These are phyloP conservation scores for Maconellicoccus hirsutus DNA, from an alignment of 1,140 invertebrate species.

Conservation along the genomic window DNA sequence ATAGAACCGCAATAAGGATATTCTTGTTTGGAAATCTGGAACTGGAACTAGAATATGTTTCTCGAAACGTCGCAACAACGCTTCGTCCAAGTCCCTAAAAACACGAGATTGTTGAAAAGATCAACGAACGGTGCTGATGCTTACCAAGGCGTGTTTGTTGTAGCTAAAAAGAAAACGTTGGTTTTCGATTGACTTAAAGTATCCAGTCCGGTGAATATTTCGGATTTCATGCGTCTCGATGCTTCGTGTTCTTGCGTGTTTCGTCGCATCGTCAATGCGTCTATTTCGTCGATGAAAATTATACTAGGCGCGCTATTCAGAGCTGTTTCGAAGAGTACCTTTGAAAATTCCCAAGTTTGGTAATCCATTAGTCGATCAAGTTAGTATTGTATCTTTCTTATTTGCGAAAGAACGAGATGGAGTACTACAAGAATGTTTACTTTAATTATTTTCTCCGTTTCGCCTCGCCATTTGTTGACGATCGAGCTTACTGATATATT, in stretches of 20 bases:
- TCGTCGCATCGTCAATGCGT: conserved; percentile 66
- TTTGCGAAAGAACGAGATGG: background rate
- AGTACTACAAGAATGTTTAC: conserved; percentile 44
- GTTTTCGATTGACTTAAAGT: conserved; percentile 51
- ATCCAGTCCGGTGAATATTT: conserved; percentile 85
- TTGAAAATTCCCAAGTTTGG: conserved; percentile 25
- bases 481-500: conserved; percentile 80
- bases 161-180: conserved; percentile 70
- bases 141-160: conserved; percentile 84
- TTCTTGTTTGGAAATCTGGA: conserved; percentile 27
- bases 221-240: conserved; percentile 78
- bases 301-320: conserved; percentile 81
- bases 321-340: conserved; percentile 78
- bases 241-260: conserved; percentile 78
- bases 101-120: too few relatives aligned
- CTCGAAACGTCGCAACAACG: conserved; percentile 75
- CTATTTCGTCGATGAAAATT: conserved; percentile 95
- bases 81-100: conserved; percentile 71
- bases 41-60: conserved; percentile 63
- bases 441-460: conserved; percentile 84
- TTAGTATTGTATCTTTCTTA: background rate
- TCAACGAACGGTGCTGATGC: too few relatives aligned
- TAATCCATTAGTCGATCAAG: too few relatives aligned
- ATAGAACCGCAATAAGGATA: conserved; percentile 31
- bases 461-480: conserved; percentile 87